phyloP scores from a whole-genome alignment of 2,113 vertebrate genomes.

The Nibea albiflora region DNA sequence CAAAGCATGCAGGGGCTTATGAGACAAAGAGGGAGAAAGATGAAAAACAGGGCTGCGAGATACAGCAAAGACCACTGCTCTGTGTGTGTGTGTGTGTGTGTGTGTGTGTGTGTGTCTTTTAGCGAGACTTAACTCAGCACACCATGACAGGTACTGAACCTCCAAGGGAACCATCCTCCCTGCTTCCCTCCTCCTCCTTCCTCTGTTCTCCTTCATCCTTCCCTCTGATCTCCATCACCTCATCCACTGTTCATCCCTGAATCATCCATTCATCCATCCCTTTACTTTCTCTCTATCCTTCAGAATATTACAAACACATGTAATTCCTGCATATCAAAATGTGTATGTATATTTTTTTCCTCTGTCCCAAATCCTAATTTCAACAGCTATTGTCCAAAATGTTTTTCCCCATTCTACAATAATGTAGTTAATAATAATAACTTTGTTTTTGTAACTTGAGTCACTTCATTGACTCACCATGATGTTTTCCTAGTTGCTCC shows the following conservation, averaged over 20 bases:
- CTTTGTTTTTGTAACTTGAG: too few species aligned
- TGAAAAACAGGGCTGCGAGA: constrained; percentile 13
- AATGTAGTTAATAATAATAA: too few species aligned
- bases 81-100: constrained; percentile 21
- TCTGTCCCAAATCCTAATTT: too few species aligned
- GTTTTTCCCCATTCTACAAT: too few species aligned
- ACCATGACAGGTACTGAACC: constrained; percentile 69
- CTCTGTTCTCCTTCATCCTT: neutral
- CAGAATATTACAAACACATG: neutral
- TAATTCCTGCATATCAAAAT: neutral
- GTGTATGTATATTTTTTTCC: too few species aligned
- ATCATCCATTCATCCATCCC: neutral
- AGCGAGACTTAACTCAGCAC: constrained; percentile 34
- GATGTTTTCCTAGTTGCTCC: too few species aligned
- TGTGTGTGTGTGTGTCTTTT: constrained; percentile 24
- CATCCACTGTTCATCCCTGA: neutral
- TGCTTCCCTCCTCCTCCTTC: constrained; percentile 2
- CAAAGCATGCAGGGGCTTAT: constrained; percentile 22
- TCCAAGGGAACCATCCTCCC: constrained; percentile 40
- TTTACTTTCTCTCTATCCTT: too few species aligned
- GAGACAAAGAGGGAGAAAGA: constrained; percentile 36
- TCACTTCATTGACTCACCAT: too few species aligned
- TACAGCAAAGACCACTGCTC: constrained; percentile 30
- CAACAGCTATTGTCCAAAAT: too few species aligned
- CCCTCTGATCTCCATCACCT: constrained; percentile 4